Conservation (phyloP, 2,888 invertebrate species). For the Alcis repandata region DNA sequence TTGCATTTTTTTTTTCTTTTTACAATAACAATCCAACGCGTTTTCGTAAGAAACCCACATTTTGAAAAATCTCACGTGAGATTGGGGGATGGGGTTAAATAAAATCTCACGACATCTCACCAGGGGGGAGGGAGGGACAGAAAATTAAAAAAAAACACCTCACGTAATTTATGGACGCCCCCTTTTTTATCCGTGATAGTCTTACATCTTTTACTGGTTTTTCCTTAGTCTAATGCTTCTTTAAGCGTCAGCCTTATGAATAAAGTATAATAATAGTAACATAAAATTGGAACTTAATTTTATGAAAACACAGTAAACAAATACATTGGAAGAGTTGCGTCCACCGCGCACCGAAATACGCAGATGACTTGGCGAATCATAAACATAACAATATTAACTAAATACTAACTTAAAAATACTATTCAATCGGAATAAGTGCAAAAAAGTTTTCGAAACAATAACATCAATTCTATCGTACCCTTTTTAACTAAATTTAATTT, state of each 20-base stretch:
- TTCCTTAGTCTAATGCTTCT: conserved; percentile 60
- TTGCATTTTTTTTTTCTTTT: too few species aligned
- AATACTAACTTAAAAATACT: conserved; percentile 13
- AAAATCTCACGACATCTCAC: too few species aligned
- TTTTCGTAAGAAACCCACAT: too few species aligned
- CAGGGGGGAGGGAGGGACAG: too few species aligned
- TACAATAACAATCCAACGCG: too few species aligned
- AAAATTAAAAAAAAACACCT: too few species aligned
- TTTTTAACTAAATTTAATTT: not conserved
- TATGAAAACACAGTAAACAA: conserved; percentile 28
- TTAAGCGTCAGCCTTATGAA: conserved; percentile 72
- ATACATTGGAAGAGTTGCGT: conserved; percentile 4
- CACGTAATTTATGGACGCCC: too few species aligned
- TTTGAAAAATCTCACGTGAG: too few species aligned
- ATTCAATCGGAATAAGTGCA: conserved; percentile 8
- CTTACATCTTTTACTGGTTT: conserved; percentile 28
- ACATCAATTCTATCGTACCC: not conserved
- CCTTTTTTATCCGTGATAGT: too few species aligned
- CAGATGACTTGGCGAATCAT: not conserved
- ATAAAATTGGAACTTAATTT: conserved; percentile 53
- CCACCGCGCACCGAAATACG: not conserved
- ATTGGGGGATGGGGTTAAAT: too few species aligned
- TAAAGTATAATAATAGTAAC: conserved; percentile 53
- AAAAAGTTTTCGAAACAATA: conserved; percentile 4
- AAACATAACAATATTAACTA: not conserved